Evolutionary conservation across 2,797 vertebrate genomes (phyloP).

Genomic region (Sciurus carolinensis): DNA sequence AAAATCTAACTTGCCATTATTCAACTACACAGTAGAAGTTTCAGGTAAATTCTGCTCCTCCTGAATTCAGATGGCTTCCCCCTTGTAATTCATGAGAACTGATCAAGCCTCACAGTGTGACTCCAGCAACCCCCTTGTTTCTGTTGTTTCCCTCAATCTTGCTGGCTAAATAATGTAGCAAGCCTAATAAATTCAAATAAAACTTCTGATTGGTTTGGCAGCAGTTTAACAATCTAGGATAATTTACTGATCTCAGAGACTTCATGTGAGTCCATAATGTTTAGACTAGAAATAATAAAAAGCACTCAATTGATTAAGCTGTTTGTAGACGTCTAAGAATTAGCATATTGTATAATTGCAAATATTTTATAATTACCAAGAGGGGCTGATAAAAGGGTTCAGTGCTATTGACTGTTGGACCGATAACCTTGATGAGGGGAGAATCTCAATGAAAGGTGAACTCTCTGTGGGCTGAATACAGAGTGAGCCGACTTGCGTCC

Average conservation of each 20-base stretch:
- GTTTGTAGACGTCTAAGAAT: slow-evolving; percentile 87
- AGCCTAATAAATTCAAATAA: slow-evolving; percentile 88
- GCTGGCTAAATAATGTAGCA: slow-evolving; percentile 86
- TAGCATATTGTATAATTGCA: slow-evolving; percentile 89
- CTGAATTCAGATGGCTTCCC: background rate
- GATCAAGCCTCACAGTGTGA: slow-evolving; percentile 44
- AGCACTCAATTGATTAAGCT: slow-evolving; percentile 89
- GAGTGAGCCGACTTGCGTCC: background rate
- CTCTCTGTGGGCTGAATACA: background rate
- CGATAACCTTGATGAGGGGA: slow-evolving; percentile 84
- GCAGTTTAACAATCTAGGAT: slow-evolving; percentile 87
- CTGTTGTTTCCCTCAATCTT: slow-evolving; percentile 82
- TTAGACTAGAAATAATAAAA: slow-evolving; percentile 90
- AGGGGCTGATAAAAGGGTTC: slow-evolving; percentile 86
- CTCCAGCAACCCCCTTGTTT: slow-evolving; percentile 78
- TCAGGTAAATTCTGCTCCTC: background rate
- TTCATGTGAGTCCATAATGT: slow-evolving; percentile 87
- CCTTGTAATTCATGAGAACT: slow-evolving; percentile 64
- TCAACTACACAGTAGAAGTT: background rate
- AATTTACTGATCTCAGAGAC: slow-evolving; percentile 88
- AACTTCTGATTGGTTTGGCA: slow-evolving; percentile 88
- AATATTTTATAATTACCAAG: slow-evolving; percentile 90
- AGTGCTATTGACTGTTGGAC: slow-evolving; percentile 81
- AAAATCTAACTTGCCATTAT: background rate
- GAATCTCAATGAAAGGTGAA: slow-evolving; percentile 77